Evolutionary conservation across 1,140 invertebrate species (phyloP).

Genomic region (Drosophila repleta): DNA sequence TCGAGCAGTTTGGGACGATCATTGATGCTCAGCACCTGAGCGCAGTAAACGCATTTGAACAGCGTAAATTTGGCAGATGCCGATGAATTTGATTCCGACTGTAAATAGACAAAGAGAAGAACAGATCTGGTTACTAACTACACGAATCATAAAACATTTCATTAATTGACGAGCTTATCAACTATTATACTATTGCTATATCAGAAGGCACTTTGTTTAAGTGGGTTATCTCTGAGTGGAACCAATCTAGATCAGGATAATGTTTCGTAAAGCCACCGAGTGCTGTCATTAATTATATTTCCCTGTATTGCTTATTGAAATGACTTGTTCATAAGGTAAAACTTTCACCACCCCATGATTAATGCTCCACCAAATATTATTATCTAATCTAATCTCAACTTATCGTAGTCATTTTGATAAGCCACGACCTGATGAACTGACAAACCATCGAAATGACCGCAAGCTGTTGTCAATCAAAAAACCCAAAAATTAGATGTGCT

Average conservation of each 20-base stretch:
- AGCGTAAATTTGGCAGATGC: slow-evolving; percentile 84
- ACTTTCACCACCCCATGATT: slow-evolving; percentile 34
- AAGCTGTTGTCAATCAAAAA: slow-evolving; percentile 12
- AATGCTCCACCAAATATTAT: slow-evolving; percentile 7
- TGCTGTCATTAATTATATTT: slow-evolving; percentile 14
- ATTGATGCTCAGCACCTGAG: slow-evolving; percentile 86
- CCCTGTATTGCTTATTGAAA: slow-evolving; percentile 26
- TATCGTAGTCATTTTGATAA: slow-evolving; percentile 20
- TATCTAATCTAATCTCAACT: slow-evolving; percentile 45
- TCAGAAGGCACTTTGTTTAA: slow-evolving; percentile 1
- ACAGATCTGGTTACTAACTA: background rate
- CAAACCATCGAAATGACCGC: slow-evolving; percentile 10
- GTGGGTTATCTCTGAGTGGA: slow-evolving; percentile 13
- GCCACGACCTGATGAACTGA: background rate
- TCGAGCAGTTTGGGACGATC: slow-evolving; percentile 92
- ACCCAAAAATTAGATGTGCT: background rate
- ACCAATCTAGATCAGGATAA: slow-evolving; percentile 23
- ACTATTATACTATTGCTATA: background rate
- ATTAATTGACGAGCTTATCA: background rate
- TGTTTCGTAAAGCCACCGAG: slow-evolving; percentile 17
- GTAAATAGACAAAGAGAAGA: slow-evolving; percentile 22
- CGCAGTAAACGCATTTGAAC: slow-evolving; percentile 88
- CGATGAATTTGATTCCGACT: slow-evolving; percentile 81
- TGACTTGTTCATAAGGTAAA: slow-evolving; percentile 13
- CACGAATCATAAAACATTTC: too few relatives aligned